Conservation (phyloP, 2,113 vertebrate species). For the Sturnira hondurensis region DNA sequence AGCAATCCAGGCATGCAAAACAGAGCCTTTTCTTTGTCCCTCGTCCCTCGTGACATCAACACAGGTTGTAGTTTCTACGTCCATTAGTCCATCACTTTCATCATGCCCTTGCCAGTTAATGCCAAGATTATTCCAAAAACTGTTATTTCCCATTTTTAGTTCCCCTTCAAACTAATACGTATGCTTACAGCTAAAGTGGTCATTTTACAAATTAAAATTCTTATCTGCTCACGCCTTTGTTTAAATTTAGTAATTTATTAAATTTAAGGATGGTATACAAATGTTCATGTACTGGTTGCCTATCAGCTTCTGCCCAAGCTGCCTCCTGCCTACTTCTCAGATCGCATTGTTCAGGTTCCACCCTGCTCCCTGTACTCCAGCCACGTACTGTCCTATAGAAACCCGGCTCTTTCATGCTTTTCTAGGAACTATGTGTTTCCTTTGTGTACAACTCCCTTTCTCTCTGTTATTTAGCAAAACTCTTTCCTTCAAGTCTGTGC, state of each 20-base stretch:
- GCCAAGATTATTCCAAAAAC: neutral
- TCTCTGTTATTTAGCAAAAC: neutral
- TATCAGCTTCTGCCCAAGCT: neutral
- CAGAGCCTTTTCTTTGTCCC: neutral
- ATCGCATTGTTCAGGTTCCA: neutral
- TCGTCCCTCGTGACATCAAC: neutral
- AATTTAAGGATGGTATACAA: neutral
- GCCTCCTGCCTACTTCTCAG: neutral
- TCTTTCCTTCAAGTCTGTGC: neutral
- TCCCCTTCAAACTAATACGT: neutral
- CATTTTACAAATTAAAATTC: neutral
- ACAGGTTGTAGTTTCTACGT: neutral
- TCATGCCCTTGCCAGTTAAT: neutral
- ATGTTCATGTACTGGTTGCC: neutral
- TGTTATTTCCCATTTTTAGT: neutral
- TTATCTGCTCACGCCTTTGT: neutral
- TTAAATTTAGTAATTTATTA: neutral
- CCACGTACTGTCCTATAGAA: neutral
- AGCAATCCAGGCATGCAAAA: neutral
- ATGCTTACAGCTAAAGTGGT: neutral
- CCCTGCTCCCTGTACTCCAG: accelerated
- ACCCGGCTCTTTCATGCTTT: neutral
- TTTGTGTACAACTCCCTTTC: neutral
- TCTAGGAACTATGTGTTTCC: neutral
- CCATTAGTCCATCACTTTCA: neutral